Evolutionary conservation across 1,140 invertebrate genomes (phyloP).

Genomic region (honey bee (Apis mellifera)): DNA sequence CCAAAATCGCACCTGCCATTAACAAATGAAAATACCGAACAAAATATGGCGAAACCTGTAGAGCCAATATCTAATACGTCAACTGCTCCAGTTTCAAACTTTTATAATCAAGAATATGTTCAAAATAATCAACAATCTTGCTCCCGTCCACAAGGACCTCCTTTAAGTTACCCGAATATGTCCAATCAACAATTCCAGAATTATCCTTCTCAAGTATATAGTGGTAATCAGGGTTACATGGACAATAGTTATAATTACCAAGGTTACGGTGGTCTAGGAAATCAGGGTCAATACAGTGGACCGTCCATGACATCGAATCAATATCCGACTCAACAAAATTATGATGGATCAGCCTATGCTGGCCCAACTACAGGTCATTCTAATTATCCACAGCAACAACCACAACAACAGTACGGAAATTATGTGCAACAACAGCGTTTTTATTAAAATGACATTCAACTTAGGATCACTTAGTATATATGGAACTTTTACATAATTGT

Average conservation of each 20-base stretch:
- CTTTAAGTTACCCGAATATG: conserved; percentile 58
- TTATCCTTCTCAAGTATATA: conserved; percentile 65
- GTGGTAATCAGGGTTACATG: conserved; percentile 67
- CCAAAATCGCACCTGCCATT: conserved; percentile 65
- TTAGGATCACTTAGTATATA: neutral
- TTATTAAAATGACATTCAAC: conserved; percentile 58
- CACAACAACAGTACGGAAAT: conserved; percentile 73
- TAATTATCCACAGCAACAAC: conserved; percentile 68
- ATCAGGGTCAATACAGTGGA: conserved; percentile 64
- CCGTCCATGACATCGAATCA: conserved; percentile 59
- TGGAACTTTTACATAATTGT: conserved; percentile 18
- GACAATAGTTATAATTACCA: conserved; percentile 76
- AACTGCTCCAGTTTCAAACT: conserved; percentile 30
- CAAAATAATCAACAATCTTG: conserved; percentile 41
- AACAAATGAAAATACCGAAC: conserved; percentile 25
- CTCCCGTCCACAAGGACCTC: conserved; percentile 56
- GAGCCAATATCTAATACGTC: conserved; percentile 41
- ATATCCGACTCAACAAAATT: conserved; percentile 66
- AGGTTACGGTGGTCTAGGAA: conserved; percentile 56
- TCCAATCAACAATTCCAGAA: conserved; percentile 57
- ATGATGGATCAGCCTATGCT: conserved; percentile 59
- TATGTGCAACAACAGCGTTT: conserved; percentile 74
- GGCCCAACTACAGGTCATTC: conserved; percentile 49
- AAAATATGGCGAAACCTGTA: conserved; percentile 10
- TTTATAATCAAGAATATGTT: conserved; percentile 58